phyloP scores from a whole-genome alignment of 37 sponge, comb jelly and placozoan genomes.

The Ianthella basta region DNA sequence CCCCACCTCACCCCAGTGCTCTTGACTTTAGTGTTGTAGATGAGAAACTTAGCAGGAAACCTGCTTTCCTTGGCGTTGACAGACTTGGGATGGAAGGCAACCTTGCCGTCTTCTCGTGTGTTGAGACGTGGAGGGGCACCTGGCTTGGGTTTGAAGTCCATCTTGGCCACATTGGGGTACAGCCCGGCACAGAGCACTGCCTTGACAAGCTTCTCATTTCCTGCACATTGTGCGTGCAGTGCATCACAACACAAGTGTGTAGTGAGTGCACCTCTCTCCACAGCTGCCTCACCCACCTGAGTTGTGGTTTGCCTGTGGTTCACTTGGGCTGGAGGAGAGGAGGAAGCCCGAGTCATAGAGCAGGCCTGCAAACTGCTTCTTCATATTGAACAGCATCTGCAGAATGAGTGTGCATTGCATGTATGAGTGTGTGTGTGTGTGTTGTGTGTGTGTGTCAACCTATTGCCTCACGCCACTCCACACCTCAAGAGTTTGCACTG shows the following conservation, averaged over 20 bases:
- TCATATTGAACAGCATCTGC: conserved; percentile 75
- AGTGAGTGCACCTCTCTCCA: too few relatives aligned
- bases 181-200: conserved; percentile 85
- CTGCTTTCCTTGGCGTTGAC: conserved; percentile 51
- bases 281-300: conserved; percentile 34
- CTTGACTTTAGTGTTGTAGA: conserved; percentile 76
- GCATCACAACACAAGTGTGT: neutral
- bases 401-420: neutral
- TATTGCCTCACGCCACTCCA: neutral
- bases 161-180: conserved; percentile 82
- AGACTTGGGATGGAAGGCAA: conserved; percentile 80
- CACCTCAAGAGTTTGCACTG: conserved; percentile 73
- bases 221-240: conserved; percentile 22
- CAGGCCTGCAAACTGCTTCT: conserved; percentile 82
- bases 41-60: conserved; percentile 58
- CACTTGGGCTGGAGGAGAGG: conserved; percentile 43
- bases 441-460: too few relatives aligned
- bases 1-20: conserved; percentile 22
- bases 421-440: neutral
- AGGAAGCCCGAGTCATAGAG: conserved; percentile 70
- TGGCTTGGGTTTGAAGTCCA: conserved; percentile 17
- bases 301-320: conserved; percentile 55
- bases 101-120: conserved; percentile 54
- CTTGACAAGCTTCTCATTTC: conserved; percentile 71
- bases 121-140: conserved; percentile 63